phyloP scores from a whole-genome alignment of 1,140 invertebrate genomes.

The Drosophila simulans region DNA sequence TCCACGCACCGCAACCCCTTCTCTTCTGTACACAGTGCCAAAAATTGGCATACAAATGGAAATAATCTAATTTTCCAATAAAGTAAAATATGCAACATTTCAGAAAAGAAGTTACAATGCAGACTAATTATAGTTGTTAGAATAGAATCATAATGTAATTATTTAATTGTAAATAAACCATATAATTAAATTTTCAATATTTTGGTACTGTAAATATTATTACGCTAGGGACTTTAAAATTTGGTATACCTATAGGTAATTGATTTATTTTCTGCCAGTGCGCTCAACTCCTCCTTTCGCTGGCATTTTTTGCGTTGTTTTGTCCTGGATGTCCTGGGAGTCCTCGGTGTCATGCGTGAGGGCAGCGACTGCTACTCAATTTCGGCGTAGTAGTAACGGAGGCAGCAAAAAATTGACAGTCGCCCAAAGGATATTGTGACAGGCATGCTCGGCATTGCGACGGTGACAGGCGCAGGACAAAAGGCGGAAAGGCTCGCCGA shows the following conservation, averaged over 20 bases:
- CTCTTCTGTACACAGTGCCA: not conserved
- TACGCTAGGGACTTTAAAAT: too few relatives aligned
- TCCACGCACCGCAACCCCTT: not conserved
- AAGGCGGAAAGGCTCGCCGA: constrained; percentile 46
- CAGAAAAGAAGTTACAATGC: too few relatives aligned
- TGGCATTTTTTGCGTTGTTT: constrained; percentile 33
- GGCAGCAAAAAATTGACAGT: constrained; percentile 63
- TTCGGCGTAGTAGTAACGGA: constrained; percentile 39
- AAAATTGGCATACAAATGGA: not conserved
- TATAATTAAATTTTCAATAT: too few relatives aligned
- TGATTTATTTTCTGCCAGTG: constrained; percentile 11
- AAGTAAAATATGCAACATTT: too few relatives aligned
- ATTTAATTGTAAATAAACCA: too few relatives aligned
- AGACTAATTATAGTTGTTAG: too few relatives aligned
- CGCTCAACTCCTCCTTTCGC: constrained; percentile 18
- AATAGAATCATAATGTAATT: too few relatives aligned
- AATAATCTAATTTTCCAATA: too few relatives aligned
- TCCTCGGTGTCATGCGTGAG: constrained; percentile 71
- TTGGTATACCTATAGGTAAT: too few relatives aligned
- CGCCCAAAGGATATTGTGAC: constrained; percentile 82
- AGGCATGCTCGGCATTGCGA: constrained; percentile 66
- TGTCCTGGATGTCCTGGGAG: constrained; percentile 31
- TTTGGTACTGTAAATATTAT: too few relatives aligned
- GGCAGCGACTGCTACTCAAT: constrained; percentile 69
- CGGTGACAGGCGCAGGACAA: constrained; percentile 60